Evolutionary conservation across 2,888 invertebrate species (phyloP).

Genomic region (Papilio demoleus): DNA sequence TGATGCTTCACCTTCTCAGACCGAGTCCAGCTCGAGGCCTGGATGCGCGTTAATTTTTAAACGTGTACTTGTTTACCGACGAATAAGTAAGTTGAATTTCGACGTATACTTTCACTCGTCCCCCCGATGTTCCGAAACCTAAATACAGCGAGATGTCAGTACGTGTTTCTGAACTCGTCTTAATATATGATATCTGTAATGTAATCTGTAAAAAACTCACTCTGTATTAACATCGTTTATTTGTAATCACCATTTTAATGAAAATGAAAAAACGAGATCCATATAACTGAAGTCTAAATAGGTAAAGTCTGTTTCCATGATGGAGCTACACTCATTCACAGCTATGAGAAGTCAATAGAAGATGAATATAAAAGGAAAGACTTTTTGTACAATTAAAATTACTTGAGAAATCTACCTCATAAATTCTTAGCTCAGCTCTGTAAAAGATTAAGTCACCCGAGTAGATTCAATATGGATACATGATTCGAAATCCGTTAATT

Average conservation of each 20-base stretch:
- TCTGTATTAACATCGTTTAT: not conserved
- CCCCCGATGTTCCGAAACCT: conserved; percentile 29
- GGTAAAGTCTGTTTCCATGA: not conserved
- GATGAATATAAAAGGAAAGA: not conserved
- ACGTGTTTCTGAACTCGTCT: conserved; percentile 14
- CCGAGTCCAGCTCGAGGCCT: conserved; percentile 58
- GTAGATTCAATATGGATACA: not conserved
- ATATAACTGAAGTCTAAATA: not conserved
- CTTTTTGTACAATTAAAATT: not conserved
- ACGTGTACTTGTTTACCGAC: conserved; percentile 43
- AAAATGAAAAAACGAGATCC: conserved; percentile 1
- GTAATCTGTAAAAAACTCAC: conserved; percentile 2
- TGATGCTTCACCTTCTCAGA: conserved; percentile 58
- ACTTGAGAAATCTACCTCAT: not conserved
- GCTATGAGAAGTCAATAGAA: not conserved
- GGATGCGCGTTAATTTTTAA: conserved; percentile 63
- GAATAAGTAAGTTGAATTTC: conserved; percentile 16
- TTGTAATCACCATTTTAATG: not conserved
- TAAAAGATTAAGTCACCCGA: not conserved
- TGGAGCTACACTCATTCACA: not conserved
- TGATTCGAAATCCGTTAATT: conserved; percentile 20
- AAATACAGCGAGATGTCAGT: conserved; percentile 22
- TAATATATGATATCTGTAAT: conserved; percentile 15
- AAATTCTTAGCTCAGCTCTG: not conserved
- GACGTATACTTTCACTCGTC: conserved; percentile 33